Evolutionary conservation across 2,113 vertebrate genomes (phyloP), one percentile per base, ranked within the genome.

Genomic region (Phyllostomus hastatus): DNA sequence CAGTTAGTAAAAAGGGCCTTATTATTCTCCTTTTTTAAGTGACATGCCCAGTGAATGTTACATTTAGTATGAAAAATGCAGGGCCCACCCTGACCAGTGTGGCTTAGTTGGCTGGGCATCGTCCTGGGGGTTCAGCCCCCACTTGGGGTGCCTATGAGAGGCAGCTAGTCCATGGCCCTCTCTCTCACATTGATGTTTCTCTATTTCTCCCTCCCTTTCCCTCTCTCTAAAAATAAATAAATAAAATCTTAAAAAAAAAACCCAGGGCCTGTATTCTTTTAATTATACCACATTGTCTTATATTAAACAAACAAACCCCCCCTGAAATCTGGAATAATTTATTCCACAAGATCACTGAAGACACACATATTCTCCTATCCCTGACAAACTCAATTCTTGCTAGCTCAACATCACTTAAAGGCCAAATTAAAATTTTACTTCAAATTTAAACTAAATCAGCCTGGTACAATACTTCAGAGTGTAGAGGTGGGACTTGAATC

Each of bases 371-470:
- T 84, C 52, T 75, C 31, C 16, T 41, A 87, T 8, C 72, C 24
- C 52, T 91, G 92, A 90, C 5, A 92, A 95, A 69, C 33, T 75
- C 41, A 80, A n/a, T 69, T 83, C 94, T 92, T 91, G 69, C 33
- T 95, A 72, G 64, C 57, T 46, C 38, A 82, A 79, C 31, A 67
- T 97, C 75, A 86, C 79, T 72, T 90, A 67, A 76, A 70, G 57
- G 50, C 38, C 5, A 59, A 81, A 88, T 52, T 57, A 94, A 84
- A 89, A 84, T 81, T 87, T 89, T 75, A 89, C 38, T 94, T 97
- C 95, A 86, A 69, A 82, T 70, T 90, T 83, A 90, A 96, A 88
- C 54, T 84, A 46, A 24, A 90, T 69, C 48, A 94, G 61, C 41
- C 57, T 84, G 28, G 61, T 48, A 48, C 1, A 59, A 16, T 76